Evolutionary conservation across 1,140 invertebrate genomes (phyloP), one percentile per base, ranked within the genome.

Genomic region (Scaptomyza pallida): DNA sequence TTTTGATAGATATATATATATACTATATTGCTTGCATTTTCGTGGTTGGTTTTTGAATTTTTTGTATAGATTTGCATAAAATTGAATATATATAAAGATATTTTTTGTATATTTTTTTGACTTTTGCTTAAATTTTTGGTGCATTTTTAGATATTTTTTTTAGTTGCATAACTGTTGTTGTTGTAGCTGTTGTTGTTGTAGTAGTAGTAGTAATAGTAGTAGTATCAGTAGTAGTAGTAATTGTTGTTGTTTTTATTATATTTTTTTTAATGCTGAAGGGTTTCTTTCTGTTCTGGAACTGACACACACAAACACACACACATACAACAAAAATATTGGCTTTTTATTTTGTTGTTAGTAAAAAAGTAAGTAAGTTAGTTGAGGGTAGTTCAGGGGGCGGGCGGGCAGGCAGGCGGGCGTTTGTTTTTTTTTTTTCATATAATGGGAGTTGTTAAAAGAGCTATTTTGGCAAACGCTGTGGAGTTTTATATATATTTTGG

Each of bases 161-260:
- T 82, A 63, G 73, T 88, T 89, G 77, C 86, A 85, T 89, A 75
- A 77, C 75, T 89, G 78, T 89, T 89, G 79, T 89, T 88, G 65
- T 89, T 83, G 85, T 82, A 64, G 73, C 72, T 73, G 78, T 78
- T 78, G 81, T 83, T 75, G 61, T 65, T 30, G 71, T 77, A 56
- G 67, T 61, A 61, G 26, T 67, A 52, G 19, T 48, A 56, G 65
- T 72, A 78, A 52, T 61, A 61, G 21, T 59, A 37, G 48, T 60
- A 51, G 41, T 21, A 59, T 67, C 69, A 69, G 75, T 72, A 68
- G 57, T 64, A 77, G 52, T 81, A 70, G 44, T 79, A 51, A 41
- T 72, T 71, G 51, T 76, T 30, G 26, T 30, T 26, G 4, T 26
- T 30, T 21, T 37, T 56, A 1, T 47, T 41, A 59, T 51, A 73